A percentile compares a stretch with the other conserved stretches of the same genome.
Evolutionary conservation across 1,140 invertebrate species (phyloP).

Genomic region (Drosophila repletoides): DNA sequence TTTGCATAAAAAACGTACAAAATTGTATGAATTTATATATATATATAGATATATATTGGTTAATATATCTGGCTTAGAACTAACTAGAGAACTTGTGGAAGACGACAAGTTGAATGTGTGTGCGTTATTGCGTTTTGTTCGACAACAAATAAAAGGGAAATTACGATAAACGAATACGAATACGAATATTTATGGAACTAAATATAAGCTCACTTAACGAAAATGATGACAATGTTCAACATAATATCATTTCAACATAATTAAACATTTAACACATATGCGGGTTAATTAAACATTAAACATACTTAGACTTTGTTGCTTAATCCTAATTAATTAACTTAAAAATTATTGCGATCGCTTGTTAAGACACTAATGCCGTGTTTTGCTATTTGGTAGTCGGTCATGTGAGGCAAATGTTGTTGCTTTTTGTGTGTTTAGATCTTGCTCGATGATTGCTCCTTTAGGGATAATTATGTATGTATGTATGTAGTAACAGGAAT

Average conservation of each 20-base stretch:
- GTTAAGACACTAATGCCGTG: conserved; percentile 65
- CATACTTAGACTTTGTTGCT: conserved; percentile 16
- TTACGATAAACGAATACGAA: conserved; percentile 3
- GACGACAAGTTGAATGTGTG: conserved; percentile 58
- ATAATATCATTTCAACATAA: conserved; percentile 73
- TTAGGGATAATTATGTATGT: conserved; percentile 9
- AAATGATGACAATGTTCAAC: conserved; percentile 76
- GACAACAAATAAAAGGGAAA: conserved; percentile 38
- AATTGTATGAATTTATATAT: conserved; percentile 13
- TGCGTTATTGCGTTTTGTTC: conserved; percentile 19
- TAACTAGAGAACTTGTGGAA: conserved; percentile 61
- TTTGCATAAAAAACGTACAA: conserved; percentile 62
- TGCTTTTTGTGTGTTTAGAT: conserved; percentile 16
- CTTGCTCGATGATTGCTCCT: conserved; percentile 5
- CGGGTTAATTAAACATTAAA: too few species aligned
- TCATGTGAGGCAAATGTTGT: conserved; percentile 58
- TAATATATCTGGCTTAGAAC: too few species aligned
- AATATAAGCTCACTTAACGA: conserved; percentile 33
- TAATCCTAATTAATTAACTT: conserved; percentile 16
- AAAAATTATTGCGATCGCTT: conserved; percentile 45
- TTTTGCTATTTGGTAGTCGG: conserved; percentile 61
- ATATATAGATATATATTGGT: conserved; percentile 24
- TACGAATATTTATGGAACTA: conserved; percentile 4
- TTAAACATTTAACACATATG: conserved; percentile 55
- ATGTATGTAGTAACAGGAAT: conserved; percentile 36